Evolutionary conservation across 92 coral and sea anemone species (phyloP).

Genomic region (Palythoa grandiflora): DNA sequence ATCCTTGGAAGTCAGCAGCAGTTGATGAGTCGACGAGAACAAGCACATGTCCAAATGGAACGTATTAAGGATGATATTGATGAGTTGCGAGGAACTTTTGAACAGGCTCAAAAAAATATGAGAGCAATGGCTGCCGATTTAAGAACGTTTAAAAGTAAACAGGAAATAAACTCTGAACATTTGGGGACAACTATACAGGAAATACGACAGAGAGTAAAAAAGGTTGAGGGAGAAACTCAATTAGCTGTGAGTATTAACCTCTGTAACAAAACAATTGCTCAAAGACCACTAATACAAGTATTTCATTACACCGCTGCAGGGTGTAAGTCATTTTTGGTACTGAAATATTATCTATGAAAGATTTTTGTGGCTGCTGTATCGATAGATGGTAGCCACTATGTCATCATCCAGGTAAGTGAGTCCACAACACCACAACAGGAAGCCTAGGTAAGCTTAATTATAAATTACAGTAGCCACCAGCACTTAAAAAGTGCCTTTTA

Average conservation of each 20-base stretch:
- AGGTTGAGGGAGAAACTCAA: constrained; percentile 87
- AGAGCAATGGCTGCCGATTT: constrained; percentile 90
- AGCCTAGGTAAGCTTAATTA: too few species aligned
- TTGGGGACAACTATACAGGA: constrained; percentile 92
- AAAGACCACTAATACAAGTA: neutral
- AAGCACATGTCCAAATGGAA: constrained; percentile 84
- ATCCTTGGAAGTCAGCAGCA: constrained; percentile 95
- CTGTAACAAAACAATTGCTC: neutral
- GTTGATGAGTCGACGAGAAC: constrained; percentile 86
- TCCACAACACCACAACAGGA: too few species aligned
- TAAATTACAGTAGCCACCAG: too few species aligned
- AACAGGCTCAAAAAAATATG: constrained; percentile 87
- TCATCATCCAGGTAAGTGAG: too few species aligned
- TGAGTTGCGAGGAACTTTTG: constrained; percentile 85
- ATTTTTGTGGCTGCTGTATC: too few species aligned
- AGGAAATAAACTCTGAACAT: constrained; percentile 89
- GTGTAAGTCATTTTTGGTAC: too few species aligned
- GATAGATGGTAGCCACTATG: too few species aligned
- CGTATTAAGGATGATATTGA: constrained; percentile 90
- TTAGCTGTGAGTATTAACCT: constrained; percentile 81
- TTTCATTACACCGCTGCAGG: too few species aligned
- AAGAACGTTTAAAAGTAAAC: constrained; percentile 84
- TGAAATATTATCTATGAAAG: too few species aligned
- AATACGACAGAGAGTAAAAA: constrained; percentile 90
- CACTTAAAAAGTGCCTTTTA: too few species aligned